Conservation (phyloP, 1,140 invertebrate species). For the Eumeta japonica region DNA sequence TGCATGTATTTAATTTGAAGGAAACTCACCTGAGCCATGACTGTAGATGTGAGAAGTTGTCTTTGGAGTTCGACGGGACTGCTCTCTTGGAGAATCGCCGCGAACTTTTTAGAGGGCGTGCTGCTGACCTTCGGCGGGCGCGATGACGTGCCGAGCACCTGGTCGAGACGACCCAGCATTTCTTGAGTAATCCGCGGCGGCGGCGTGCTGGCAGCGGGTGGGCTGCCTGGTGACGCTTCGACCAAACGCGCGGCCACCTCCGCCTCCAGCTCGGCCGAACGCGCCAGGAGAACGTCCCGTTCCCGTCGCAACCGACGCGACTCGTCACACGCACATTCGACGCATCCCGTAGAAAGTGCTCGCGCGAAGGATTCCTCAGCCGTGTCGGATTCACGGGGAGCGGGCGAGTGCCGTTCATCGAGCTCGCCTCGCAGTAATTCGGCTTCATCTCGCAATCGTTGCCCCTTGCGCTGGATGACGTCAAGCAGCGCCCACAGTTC, state of each 20-base stretch:
- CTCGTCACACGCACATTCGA: constrained; percentile 37
- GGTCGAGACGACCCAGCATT: constrained; percentile 54
- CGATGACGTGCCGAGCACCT: constrained; percentile 54
- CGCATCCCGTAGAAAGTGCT: constrained; percentile 39
- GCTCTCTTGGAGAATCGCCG: constrained; percentile 77
- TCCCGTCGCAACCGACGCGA: constrained; percentile 63
- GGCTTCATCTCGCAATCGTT: constrained; percentile 70
- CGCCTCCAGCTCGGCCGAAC: constrained; percentile 70
- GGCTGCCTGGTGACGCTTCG: constrained; percentile 4
- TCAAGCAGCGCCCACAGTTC: constrained; percentile 83
- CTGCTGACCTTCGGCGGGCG: constrained; percentile 56
- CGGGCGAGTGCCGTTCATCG: constrained; percentile 42
- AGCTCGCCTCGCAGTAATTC: constrained; percentile 49
- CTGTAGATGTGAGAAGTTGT: constrained; percentile 77
- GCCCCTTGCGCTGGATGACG: constrained; percentile 78
- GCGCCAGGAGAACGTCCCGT: constrained; percentile 68
- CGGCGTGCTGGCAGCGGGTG: constrained; percentile 12
- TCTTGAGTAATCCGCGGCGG: constrained; percentile 10
- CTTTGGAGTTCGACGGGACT: constrained; percentile 79
- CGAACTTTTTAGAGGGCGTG: constrained; percentile 70
- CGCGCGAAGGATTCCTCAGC: constrained; percentile 53
- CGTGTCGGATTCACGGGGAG: constrained; percentile 37
- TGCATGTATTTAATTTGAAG: too few species aligned
- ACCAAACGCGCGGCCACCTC: constrained; percentile 59
- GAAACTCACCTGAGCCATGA: constrained; percentile 78